Evolutionary conservation across 2,888 invertebrate genomes (phyloP), one percentile per base, ranked within the genome.

Genomic region (Synergus gifuensis): DNA sequence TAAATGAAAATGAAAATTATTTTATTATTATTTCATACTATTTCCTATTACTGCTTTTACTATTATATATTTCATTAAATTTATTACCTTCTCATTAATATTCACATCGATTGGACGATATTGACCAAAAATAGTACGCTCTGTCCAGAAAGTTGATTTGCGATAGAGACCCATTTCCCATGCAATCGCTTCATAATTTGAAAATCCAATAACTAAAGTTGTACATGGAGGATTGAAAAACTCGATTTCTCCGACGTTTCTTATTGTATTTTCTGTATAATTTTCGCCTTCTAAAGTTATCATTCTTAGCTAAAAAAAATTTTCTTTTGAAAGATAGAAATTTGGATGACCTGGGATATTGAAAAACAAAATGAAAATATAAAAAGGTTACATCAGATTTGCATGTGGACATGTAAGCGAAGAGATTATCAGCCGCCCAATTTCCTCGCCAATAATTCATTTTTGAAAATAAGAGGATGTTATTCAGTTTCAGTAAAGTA

Each of bases 401-500:
- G 40, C 64, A 64, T 2, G 11, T 42, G 16, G 64, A 9, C 64
- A 64, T 40, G 40, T 40, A 42, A 3, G 40, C 16, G 42, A 64
- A 64, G n/a, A 42, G 40, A 64, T 64, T 64, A 42, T 64, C 40
- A 5, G 16, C 64, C n/a, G 40, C 40, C 64, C 64, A 64, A 64
- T 64, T 64, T 64, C 64, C 64, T 8, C 64, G 64, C 64, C 64
- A 64, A 40, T 64, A 64, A 64, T n/a, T 64, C 14, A 64, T 42
- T 16, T 64, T 64, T n/a, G 36, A 40, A 9, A 64, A 64, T 40
- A 40, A 40, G 4, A 64, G 64, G 42, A 64, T 40, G 14, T 64
- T n/a, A 40, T 4, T 64, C n/a, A 16, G n/a, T 64, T 40, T 64
- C 40, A 36, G 36, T 36, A 36, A 36, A 36, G 4, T 4, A 36